Base-by-base conservation (phyloP, 2,113 vertebrate species). In the Calidris pygmaea region DNA sequence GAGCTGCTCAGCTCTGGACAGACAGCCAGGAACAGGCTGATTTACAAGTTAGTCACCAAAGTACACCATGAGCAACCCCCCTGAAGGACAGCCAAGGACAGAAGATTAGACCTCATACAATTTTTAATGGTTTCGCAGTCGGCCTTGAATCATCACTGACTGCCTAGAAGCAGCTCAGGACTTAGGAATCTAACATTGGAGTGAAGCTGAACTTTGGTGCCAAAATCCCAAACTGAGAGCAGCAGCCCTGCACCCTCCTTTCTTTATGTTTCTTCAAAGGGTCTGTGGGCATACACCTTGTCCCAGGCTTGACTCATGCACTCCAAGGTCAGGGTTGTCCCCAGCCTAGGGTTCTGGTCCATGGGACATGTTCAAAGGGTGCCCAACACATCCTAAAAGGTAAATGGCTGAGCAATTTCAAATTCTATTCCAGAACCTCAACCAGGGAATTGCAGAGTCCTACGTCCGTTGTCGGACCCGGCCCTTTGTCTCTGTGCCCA, bases 21-120 rank as follows among this genome's bases (percentile, higher is more conserved):
- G 62, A 90, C n/a, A 48, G 62, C 58, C 91, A 77, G 23, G 16
- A 87, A 23, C 34, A 78, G 43, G 48, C 37, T 95, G 81, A 92
- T 94, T 93, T 90, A 82, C 48, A 74, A 56, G 45, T 81, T 90
- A 95, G 77, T 94, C 84, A 94, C 65, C 24, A 50, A 84, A 89
- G 41, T 34, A 73, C 1, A 2, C 47, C 59, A 77, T 62, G 39
- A 90, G 52, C 76, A 93, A 81, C 4, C 10, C 27, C 23, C 21
- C 30, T 80, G 79, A 95, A 94, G 56, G 30, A 84, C 68, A 96
- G 85, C 52, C 85, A 88, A 87, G 78, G 39, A 89, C 85, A 80
- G 78, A 88, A 83, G 47, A 70, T 76, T 30, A 96, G 60, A 66
- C 59, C 24, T 89, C 7, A 2, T 63, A 58, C 29, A 62, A 52